Percentiles rank a stretch among this genome's conserved stretches.
phyloP scores from a whole-genome alignment of 2,888 invertebrate species.

The Neoitamus cyanurus region DNA sequence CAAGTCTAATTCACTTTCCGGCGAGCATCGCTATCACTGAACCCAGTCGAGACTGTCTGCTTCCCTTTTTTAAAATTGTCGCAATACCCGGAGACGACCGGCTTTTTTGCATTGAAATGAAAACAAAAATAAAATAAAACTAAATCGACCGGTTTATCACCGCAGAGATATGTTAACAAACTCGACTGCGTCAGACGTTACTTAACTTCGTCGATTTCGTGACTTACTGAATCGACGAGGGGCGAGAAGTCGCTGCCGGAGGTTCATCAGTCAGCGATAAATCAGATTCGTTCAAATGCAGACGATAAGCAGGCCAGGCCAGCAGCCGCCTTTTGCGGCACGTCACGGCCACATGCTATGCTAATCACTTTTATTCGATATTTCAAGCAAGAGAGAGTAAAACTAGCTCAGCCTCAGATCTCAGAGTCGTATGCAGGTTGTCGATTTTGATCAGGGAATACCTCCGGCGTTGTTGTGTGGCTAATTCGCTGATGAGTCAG shows the following conservation, averaged over 20 bases:
- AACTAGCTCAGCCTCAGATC: neutral
- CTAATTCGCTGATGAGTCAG: neutral
- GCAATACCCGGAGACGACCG: neutral
- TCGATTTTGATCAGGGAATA: neutral
- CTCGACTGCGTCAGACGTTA: neutral
- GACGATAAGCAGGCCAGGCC: neutral
- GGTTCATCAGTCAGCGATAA: neutral
- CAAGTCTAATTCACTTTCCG: neutral
- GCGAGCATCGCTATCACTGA: neutral
- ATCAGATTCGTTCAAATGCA: neutral
- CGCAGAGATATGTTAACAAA: neutral
- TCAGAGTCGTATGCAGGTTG: neutral
- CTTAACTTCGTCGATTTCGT: neutral
- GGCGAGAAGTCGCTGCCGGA: neutral
- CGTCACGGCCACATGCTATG: neutral
- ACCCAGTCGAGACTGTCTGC: neutral
- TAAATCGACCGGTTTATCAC: neutral
- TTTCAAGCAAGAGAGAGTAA: neutral
- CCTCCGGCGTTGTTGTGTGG: neutral
- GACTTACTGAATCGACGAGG: neutral
- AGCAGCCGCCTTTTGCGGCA: neutral
- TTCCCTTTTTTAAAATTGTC: neutral
- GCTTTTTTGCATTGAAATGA: neutral
- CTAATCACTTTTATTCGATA: neutral
- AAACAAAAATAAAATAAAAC: neutral